These are phyloP conservation scores for Dolichallabes microphthalmus DNA, from an alignment of 2,113 vertebrate species.

Conservation along the genomic window DNA sequence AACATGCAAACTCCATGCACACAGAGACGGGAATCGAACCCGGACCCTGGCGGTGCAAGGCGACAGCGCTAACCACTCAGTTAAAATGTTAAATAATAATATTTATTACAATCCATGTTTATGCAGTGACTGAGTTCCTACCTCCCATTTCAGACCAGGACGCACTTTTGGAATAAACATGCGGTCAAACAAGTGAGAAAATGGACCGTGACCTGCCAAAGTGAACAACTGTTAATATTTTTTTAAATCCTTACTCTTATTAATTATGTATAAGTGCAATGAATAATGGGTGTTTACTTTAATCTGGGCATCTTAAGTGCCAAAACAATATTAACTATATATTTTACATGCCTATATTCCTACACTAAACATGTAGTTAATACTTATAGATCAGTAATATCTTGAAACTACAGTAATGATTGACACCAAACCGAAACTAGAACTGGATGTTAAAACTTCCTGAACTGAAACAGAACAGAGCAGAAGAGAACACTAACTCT, in stretches of 20 bases:
- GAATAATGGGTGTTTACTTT: neutral
- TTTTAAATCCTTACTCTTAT: neutral
- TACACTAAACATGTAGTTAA: too few species aligned
- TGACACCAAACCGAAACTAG: neutral
- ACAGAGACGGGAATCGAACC: too few species aligned
- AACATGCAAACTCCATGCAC: too few species aligned
- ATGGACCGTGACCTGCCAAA: slow-evolving; percentile 89
- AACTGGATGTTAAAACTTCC: neutral
- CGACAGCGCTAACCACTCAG: too few species aligned
- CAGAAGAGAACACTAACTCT: neutral
- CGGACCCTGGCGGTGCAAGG: too few species aligned
- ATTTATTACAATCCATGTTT: too few species aligned
- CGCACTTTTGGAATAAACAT: slow-evolving; percentile 84
- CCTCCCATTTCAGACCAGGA: slow-evolving; percentile 79
- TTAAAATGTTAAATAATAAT: too few species aligned
- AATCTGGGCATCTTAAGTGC: neutral
- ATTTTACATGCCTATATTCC: neutral
- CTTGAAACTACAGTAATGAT: neutral
- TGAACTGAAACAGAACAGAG: neutral
- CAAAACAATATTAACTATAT: neutral
- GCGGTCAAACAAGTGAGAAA: slow-evolving; percentile 94
- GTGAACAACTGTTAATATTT: neutral
- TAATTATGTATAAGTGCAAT: neutral
- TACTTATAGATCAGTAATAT: neutral
- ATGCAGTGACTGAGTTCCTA: slow-evolving; percentile 56